Evolutionary conservation across 2,113 vertebrate species (phyloP), one percentile per base, ranked within the genome.

Genomic region (Cnemophilus loriae): DNA sequence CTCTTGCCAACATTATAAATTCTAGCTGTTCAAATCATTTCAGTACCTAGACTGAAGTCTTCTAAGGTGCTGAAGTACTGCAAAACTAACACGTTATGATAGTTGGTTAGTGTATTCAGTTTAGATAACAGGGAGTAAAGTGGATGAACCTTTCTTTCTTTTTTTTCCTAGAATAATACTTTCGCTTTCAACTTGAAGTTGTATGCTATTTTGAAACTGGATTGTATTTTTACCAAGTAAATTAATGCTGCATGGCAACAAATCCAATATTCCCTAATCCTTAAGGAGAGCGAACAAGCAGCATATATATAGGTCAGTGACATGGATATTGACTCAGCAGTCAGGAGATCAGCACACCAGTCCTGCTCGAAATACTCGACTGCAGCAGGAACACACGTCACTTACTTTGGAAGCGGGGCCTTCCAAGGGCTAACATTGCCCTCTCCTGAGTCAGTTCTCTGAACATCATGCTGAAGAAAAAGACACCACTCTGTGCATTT

Each of bases 401-500:
- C 26, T n/a, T 60, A 30, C 10, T 46, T 65, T 57, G 50, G n/a
- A 91, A 91, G 7, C 1, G 7, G 10, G 5, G 65, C 30, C 16
- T n/a, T n/a, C n/a, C n/a, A n/a, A 65, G 26, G 68, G 23, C 5
- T 47, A 46, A 32, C 19, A 18, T 5, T 63, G 19, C 7, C 6
- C 23, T 75, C 23, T 46, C 33, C 60, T 39, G 14, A 73, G 33
- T 50, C 28, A 55, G 37, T 33, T 26, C 7, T 15, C 17, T 59
- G 55, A 73, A 52, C 4, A n/a, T 7, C 0, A 2, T 15, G 30
- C 11, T 80, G 28, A 57, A 56, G 33, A 37, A 61, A 69, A 80
- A 61, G 26, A 39, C 9, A 39, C 2, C 1, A 8, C 23, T 73
- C 30, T 2, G 1, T 0, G 0, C 19, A 16, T 80, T 75, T 76